These are phyloP conservation scores for Ophion slaviceki DNA, from an alignment of 2,888 invertebrate species.

Conservation along the genomic window DNA sequence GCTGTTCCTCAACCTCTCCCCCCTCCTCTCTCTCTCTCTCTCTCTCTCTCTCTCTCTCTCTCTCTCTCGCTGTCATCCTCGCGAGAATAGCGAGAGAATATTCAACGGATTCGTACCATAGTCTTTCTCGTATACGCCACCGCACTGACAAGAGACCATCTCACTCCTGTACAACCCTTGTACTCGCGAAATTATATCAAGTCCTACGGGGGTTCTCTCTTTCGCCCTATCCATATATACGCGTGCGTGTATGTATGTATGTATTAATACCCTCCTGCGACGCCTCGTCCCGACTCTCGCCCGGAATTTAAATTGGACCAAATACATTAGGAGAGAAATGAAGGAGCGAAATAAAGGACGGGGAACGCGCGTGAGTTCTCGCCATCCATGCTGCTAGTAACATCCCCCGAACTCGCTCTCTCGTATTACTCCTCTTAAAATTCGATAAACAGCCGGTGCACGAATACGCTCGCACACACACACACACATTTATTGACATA, in stretches of 20 bases:
- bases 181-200: conserved; percentile 76
- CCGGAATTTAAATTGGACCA: conserved; percentile 77
- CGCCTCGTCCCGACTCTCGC: conserved; percentile 58
- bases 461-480: background rate
- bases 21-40: background rate
- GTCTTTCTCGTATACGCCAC: conserved; percentile 21
- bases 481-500: background rate
- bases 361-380: conserved; percentile 27
- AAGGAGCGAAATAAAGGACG: conserved; percentile 72
- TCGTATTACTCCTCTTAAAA: conserved; percentile 26
- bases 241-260: background rate
- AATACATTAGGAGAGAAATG: conserved; percentile 75
- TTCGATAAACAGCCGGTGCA: conserved; percentile 10
- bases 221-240: conserved; percentile 3
- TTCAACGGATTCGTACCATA: conserved; percentile 56
- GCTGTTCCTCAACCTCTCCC: background rate
- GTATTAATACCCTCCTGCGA: conserved; percentile 40
- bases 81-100: conserved; percentile 53
- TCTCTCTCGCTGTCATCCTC: conserved; percentile 56
- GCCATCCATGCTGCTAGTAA: background rate
- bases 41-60: conserved; percentile 52
- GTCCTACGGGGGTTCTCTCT: conserved; percentile 70
- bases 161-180: conserved; percentile 64
- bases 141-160: conserved; percentile 23
- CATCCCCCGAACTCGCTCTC: conserved; percentile 31